Base-by-base conservation (phyloP, 1,140 invertebrate species). In the Leucophenga varia region DNA sequence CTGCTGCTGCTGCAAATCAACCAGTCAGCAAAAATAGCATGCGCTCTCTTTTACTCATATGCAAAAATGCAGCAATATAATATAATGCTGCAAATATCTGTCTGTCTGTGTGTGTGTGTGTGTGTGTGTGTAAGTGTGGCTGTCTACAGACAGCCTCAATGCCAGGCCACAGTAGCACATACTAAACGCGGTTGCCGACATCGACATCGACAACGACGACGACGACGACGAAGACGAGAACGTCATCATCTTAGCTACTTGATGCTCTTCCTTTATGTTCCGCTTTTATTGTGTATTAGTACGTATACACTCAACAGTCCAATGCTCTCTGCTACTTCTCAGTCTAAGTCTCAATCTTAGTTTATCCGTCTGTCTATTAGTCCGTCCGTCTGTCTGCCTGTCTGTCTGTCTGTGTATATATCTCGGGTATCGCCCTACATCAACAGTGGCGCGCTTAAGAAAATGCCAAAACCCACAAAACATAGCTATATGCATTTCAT, bases 121-220 rank as follows among this genome's bases (percentile, higher is more conserved):
- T 5, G 22, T 25, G 22, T 25, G 22, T 25, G 5, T 25, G 10
- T 25, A 25, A 25, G 22, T 25, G 22, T 25, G 22, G 5, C 10
- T 25, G 22, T 25, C 22, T 25, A 6, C 22, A 25, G 22, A 25
- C 32, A 45, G 52, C 42, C 52, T 52, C 52, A 51, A 57, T 54
- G 42, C 45, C 55, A 57, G 46, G 49, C 55, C 55, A 49, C 55
- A 58, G 56, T 56, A 53, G 54, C 54, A 58, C 56, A 58, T 56
- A 58, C 54, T 56, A 56, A 25, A 25, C 46, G 56, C 56, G 45
- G 45, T 41, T 50, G 56, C 49, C 22, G 5, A 25, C 5, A 25
- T 6, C 10, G 22, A 25, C 22, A 10, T 10, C 22, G 17, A 37
- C 14, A 7, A 17, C 6, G 17, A 17, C 50, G 46, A 58, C 47